Percentiles rank a stretch among this genome's conserved stretches.
Evolutionary conservation across 2,113 vertebrate species (phyloP).

Genomic region (Alosa alosa): DNA sequence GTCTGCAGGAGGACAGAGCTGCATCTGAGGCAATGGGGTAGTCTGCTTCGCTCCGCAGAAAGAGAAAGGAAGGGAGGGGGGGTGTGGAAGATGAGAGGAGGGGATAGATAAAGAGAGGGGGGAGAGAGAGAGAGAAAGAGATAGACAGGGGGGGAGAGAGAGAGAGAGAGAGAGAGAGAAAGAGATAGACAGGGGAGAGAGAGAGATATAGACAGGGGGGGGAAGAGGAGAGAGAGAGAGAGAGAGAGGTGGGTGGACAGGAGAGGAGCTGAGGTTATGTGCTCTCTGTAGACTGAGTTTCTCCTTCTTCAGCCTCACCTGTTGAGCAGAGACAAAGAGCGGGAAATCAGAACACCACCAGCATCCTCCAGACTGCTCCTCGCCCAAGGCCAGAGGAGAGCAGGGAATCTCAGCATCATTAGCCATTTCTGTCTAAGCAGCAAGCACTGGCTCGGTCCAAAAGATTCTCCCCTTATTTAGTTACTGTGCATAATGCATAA

Average conservation of each 20-base stretch:
- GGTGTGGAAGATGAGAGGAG: background rate
- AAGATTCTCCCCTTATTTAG: too few relatives aligned
- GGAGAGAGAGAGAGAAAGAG: background rate
- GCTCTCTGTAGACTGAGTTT: constrained; percentile 69
- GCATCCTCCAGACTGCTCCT: too few relatives aligned
- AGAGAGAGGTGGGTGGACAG: background rate
- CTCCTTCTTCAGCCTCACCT: constrained; percentile 74
- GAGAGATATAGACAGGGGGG: too few relatives aligned
- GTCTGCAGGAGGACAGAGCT: constrained; percentile 43
- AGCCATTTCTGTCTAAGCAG: too few relatives aligned
- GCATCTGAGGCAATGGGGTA: constrained; percentile 2
- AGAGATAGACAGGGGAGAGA: too few relatives aligned
- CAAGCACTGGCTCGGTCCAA: too few relatives aligned
- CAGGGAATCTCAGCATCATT: too few relatives aligned
- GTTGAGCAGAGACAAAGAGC: constrained; percentile 39
- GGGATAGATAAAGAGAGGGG: background rate
- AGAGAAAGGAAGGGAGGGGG: background rate
- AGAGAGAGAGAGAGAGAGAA: background rate
- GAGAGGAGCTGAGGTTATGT: constrained; percentile 68
- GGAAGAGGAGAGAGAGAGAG: background rate
- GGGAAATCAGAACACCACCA: background rate
- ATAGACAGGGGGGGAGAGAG: background rate
- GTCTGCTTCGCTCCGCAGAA: background rate
- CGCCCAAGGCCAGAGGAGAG: too few relatives aligned
- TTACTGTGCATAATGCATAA: too few relatives aligned